Evolutionary conservation across 2,888 invertebrate genomes (phyloP).

Genomic region (Formica aserva): DNA sequence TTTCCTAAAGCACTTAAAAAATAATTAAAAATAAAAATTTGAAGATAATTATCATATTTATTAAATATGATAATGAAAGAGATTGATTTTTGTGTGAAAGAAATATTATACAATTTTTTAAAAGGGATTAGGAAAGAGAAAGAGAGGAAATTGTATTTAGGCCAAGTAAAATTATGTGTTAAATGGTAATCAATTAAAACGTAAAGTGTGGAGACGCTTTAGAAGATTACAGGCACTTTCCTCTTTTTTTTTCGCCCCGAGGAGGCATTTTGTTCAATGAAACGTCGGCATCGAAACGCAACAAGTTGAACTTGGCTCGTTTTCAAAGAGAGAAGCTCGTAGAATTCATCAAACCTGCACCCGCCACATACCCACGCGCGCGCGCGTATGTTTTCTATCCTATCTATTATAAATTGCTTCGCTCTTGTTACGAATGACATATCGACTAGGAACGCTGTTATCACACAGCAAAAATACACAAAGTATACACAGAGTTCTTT

Average conservation of each 20-base stretch:
- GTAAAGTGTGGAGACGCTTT: background rate
- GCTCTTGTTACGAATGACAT: slow-evolving; percentile 2
- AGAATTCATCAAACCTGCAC: slow-evolving; percentile 72
- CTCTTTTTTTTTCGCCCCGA: slow-evolving; percentile 40
- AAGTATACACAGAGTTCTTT: background rate
- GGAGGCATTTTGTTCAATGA: slow-evolving; percentile 65
- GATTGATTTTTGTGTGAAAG: background rate
- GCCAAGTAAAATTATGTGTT: background rate
- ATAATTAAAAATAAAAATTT: background rate
- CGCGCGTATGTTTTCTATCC: slow-evolving; percentile 39
- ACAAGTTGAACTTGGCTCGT: slow-evolving; percentile 80
- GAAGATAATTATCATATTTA: background rate
- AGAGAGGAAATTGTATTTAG: background rate
- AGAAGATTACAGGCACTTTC: slow-evolving; percentile 20
- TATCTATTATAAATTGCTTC: slow-evolving; percentile 54
- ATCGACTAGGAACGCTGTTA: background rate
- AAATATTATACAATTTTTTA: background rate
- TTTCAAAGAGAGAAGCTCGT: slow-evolving; percentile 76
- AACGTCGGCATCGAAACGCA: slow-evolving; percentile 76
- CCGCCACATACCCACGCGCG: slow-evolving; percentile 18
- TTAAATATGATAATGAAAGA: background rate
- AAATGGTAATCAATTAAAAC: background rate
- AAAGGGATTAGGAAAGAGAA: background rate
- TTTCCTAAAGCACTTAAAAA: background rate
- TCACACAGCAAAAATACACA: background rate